phyloP scores from a whole-genome alignment of 2,888 invertebrate genomes.

The Panzeria rudis region DNA sequence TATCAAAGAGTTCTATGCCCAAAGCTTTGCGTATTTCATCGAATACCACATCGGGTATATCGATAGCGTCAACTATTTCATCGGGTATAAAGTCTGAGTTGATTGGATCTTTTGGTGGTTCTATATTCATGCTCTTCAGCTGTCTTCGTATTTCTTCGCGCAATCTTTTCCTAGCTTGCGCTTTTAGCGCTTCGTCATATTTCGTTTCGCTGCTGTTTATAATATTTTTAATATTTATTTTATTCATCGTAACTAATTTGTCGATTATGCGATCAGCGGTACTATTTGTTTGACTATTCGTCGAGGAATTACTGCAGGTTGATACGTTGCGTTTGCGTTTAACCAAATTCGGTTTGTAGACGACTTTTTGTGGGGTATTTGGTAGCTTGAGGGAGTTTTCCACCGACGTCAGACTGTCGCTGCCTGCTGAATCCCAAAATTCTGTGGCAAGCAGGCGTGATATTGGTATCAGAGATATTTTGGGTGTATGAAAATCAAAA shows the following conservation, averaged over 20 bases:
- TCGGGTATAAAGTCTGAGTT: slow-evolving; percentile 78
- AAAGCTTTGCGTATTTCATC: slow-evolving; percentile 81
- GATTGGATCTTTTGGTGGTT: slow-evolving; percentile 76
- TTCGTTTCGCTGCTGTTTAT: slow-evolving; percentile 82
- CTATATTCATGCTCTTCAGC: slow-evolving; percentile 78
- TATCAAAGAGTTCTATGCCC: slow-evolving; percentile 77
- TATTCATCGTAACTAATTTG: slow-evolving; percentile 81
- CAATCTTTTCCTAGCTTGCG: slow-evolving; percentile 79
- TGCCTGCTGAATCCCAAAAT: slow-evolving; percentile 73
- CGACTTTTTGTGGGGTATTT: slow-evolving; percentile 13
- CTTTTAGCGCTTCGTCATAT: slow-evolving; percentile 81
- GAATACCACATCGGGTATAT: slow-evolving; percentile 79
- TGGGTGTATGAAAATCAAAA: slow-evolving; percentile 71
- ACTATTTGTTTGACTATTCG: slow-evolving; percentile 74
- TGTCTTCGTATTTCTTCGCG: slow-evolving; percentile 81
- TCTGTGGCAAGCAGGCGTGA: slow-evolving; percentile 75
- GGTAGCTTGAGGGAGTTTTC: slow-evolving; percentile 21
- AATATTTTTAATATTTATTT: slow-evolving; percentile 80
- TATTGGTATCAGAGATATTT: slow-evolving; percentile 79
- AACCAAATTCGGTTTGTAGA: slow-evolving; percentile 74
- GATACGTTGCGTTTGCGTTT: slow-evolving; percentile 69
- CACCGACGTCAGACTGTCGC: slow-evolving; percentile 51
- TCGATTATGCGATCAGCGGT: slow-evolving; percentile 75
- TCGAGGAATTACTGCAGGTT: slow-evolving; percentile 75
- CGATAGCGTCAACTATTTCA: slow-evolving; percentile 80